phyloP scores from a whole-genome alignment of 2,797 vertebrate species.

The Otus scops region DNA sequence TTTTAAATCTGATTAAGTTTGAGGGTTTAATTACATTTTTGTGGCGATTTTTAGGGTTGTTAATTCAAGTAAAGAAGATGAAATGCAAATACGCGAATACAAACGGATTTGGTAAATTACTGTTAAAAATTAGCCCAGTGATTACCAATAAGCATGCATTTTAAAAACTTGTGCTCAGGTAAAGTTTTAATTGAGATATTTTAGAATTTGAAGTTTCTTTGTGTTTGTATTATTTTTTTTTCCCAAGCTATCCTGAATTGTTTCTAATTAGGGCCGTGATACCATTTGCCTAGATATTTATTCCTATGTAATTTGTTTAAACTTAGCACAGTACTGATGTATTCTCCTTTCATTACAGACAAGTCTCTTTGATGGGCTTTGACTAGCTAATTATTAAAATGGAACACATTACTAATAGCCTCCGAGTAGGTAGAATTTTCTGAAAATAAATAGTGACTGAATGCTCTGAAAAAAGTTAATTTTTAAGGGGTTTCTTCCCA shows the following conservation, averaged over 20 bases:
- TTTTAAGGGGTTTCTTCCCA: not conserved
- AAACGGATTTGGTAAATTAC: not conserved
- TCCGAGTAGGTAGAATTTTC: not conserved
- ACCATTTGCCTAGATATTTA: slow-evolving; percentile 28
- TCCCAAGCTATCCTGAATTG: not conserved
- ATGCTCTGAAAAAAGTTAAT: not conserved
- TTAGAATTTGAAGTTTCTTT: not conserved
- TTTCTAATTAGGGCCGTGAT: slow-evolving; percentile 39
- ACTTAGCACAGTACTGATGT: not conserved
- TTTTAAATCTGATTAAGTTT: not conserved
- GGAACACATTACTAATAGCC: not conserved
- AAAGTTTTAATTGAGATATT: slow-evolving; percentile 47
- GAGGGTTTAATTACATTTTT: slow-evolving; percentile 36
- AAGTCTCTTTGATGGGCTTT: slow-evolving; percentile 18
- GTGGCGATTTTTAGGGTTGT: not conserved
- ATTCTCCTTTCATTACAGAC: slow-evolving; percentile 30
- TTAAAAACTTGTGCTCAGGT: not conserved
- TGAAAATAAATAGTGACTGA: not conserved
- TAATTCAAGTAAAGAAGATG: not conserved
- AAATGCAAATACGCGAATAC: not conserved
- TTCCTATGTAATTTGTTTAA: slow-evolving; percentile 39
- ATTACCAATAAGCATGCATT: not conserved
- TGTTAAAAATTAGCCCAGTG: not conserved
- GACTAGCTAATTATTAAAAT: not conserved
- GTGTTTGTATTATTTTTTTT: not conserved